Percentiles rank a stretch among this genome's conserved stretches.
Conservation (phyloP, 2,113 vertebrate genomes). For the Naja naja region DNA sequence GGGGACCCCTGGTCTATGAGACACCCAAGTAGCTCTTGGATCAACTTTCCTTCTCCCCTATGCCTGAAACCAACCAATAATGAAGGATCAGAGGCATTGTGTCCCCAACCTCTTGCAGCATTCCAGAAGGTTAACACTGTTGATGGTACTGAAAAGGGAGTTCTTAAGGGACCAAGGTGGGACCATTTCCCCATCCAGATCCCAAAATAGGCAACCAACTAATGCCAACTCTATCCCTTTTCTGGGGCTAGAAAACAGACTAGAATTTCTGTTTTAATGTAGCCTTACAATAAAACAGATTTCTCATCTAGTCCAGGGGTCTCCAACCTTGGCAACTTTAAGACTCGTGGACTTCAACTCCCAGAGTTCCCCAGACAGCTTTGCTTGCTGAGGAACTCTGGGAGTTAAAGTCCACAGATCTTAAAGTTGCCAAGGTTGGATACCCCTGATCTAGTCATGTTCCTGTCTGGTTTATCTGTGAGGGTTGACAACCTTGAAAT, state of each 20-base stretch:
- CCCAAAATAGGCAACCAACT: background rate
- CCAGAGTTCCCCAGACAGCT: no score
- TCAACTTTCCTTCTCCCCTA: background rate
- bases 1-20: background rate
- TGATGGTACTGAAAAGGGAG: background rate
- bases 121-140: background rate
- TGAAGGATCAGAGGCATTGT: background rate
- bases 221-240: background rate
- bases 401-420: no score
- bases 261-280: background rate
- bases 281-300: background rate
- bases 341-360: no score
- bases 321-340: no score
- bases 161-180: background rate
- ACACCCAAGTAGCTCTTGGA: background rate
- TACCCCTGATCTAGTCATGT: background rate
- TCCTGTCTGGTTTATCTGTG: background rate
- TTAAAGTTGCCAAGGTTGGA: no score
- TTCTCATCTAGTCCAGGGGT: no score
- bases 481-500: background rate
- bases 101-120: background rate
- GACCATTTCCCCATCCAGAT: background rate
- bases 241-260: background rate
- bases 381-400: no score
- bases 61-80: background rate